Evolutionary conservation across 2,888 invertebrate genomes (phyloP).

Genomic region (Helobdella robusta): DNA sequence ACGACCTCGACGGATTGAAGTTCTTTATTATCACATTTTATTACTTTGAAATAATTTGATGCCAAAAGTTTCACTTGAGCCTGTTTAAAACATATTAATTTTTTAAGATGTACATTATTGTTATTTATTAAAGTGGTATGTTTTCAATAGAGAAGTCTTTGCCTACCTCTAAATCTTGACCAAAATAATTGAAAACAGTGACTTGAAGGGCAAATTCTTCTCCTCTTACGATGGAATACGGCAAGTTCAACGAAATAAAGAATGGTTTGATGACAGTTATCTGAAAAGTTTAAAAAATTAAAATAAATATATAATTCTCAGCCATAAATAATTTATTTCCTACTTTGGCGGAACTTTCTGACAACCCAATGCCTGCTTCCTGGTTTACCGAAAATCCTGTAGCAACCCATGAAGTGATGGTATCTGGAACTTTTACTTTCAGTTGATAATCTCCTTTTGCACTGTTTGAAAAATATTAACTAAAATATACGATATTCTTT

Average conservation of each 20-base stretch:
- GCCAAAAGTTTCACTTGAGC: constrained; percentile 77
- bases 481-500: too few relatives aligned
- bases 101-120: too few relatives aligned
- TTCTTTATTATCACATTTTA: neutral
- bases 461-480: too few relatives aligned
- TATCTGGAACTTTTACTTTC: too few relatives aligned
- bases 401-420: constrained; percentile 75
- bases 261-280: constrained; percentile 66
- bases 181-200: constrained; percentile 70
- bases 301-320: too few relatives aligned
- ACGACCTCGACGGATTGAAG: neutral
- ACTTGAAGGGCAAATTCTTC: constrained; percentile 81
- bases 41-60: constrained; percentile 53
- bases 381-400: constrained; percentile 73
- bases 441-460: too few relatives aligned
- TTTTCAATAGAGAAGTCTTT: neutral
- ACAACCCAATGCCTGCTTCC: constrained; percentile 65
- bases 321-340: too few relatives aligned
- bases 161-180: constrained; percentile 10
- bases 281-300: too few relatives aligned
- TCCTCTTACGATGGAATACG: constrained; percentile 75
- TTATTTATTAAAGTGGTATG: too few relatives aligned
- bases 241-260: constrained; percentile 74
- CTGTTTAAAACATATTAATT: too few relatives aligned
- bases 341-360: constrained; percentile 48